Evolutionary conservation across 2,888 invertebrate species (phyloP).

Genomic region (Quadroppia sp.): DNA sequence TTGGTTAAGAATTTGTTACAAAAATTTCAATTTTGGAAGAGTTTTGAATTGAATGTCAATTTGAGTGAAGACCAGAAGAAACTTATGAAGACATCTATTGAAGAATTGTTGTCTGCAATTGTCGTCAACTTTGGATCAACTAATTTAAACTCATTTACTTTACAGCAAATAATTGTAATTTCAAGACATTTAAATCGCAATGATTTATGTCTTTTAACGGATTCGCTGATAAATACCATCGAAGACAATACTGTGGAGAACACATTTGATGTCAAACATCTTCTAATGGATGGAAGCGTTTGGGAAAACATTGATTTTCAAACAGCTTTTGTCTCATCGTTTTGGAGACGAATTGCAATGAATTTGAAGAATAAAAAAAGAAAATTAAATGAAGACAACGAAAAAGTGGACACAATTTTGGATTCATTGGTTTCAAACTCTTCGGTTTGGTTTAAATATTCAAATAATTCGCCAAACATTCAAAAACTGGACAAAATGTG

Average conservation of each 20-base stretch:
- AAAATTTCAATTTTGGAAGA: neutral
- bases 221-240: neutral
- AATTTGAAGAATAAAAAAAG: neutral
- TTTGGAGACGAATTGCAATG: neutral
- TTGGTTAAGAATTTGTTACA: neutral
- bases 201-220: neutral
- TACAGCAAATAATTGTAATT: neutral
- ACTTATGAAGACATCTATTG: neutral
- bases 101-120: neutral
- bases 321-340: neutral
- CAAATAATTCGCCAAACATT: neutral
- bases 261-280: neutral
- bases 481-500: neutral
- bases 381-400: neutral
- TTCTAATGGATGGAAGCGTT: neutral
- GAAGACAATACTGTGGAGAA: neutral
- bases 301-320: conserved; percentile 7
- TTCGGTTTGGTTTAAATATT: neutral
- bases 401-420: neutral
- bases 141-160: neutral
- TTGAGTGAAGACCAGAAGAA: neutral
- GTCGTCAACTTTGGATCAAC: neutral
- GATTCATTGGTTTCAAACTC: neutral
- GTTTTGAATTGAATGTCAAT: neutral
- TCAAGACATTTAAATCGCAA: neutral